Conservation (phyloP, 92 coral and sea anemone genomes). For the Porites divaricata region DNA sequence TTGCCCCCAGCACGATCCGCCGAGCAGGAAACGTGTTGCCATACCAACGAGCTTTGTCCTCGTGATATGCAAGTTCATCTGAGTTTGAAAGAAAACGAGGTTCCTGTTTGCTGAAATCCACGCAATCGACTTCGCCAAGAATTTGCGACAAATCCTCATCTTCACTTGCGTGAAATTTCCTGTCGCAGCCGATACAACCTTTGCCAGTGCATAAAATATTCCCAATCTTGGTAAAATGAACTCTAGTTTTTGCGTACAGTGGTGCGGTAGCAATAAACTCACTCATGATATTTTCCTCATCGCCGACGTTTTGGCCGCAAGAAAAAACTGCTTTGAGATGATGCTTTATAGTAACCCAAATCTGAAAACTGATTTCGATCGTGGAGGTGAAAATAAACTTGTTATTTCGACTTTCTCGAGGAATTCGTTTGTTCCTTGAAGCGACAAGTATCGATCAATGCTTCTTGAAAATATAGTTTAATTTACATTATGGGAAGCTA, state of each 20-base stretch:
- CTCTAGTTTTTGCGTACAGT: slow-evolving; percentile 59
- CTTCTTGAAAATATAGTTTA: background rate
- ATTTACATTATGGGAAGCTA: slow-evolving; percentile 20
- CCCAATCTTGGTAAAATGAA: slow-evolving; percentile 71
- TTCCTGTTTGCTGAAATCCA: slow-evolving; percentile 49
- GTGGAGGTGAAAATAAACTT: background rate
- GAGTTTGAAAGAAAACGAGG: slow-evolving; percentile 32
- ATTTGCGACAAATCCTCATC: slow-evolving; percentile 47
- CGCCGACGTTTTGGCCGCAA: background rate
- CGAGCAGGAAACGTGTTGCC: background rate
- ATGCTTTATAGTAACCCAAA: background rate
- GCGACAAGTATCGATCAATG: background rate
- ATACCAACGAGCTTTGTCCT: slow-evolving; percentile 15
- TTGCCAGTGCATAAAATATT: slow-evolving; percentile 83
- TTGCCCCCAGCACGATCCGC: background rate
- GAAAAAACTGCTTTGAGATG: background rate
- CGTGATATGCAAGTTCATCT: background rate
- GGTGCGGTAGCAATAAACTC: slow-evolving; percentile 68
- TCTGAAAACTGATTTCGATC: too few relatives aligned
- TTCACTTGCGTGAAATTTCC: slow-evolving; percentile 28
- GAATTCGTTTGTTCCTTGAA: too few relatives aligned
- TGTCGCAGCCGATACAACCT: slow-evolving; percentile 83
- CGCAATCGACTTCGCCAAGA: slow-evolving; percentile 79
- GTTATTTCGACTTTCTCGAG: background rate
- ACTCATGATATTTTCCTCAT: slow-evolving; percentile 11